These are phyloP conservation scores for Sinocyclocheilus anophthalmus DNA, from an alignment of 2,113 vertebrate genomes.

Conservation along the genomic window DNA sequence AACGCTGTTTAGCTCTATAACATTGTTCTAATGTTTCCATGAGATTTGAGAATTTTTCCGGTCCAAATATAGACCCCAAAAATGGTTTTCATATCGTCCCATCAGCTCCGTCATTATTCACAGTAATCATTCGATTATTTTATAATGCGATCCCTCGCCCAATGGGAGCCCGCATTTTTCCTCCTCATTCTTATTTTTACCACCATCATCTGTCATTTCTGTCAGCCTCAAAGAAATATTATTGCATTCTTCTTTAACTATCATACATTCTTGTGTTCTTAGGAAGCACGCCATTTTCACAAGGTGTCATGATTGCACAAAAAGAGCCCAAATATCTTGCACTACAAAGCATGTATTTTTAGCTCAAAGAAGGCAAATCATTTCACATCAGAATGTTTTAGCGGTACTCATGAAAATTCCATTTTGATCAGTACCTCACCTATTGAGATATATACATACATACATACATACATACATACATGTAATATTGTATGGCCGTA, in stretches of 20 bases:
- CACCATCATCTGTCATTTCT: conserved; percentile 46
- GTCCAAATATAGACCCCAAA: conserved; percentile 26
- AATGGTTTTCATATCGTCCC: conserved; percentile 46
- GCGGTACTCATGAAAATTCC: no score
- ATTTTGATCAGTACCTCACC: no score
- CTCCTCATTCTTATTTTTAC: conserved; percentile 35
- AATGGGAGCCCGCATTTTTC: conserved; percentile 25
- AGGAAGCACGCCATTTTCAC: not conserved
- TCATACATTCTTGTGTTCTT: not conserved
- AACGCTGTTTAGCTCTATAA: not conserved
- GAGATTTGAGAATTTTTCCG: not conserved
- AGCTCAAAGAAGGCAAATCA: no score
- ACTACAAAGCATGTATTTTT: not conserved
- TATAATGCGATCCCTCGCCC: conserved; percentile 36
- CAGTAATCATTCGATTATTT: conserved; percentile 47
- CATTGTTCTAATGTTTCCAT: not conserved
- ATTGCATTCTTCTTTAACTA: conserved; percentile 30
- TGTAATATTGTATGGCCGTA: no score
- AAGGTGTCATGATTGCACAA: not conserved
- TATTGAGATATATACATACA: no score
- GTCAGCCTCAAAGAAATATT: conserved; percentile 34
- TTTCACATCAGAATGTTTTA: no score
- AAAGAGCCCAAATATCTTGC: not conserved
- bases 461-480: no score
- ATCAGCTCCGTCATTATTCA: conserved; percentile 53